Evolutionary conservation across 2,797 vertebrate genomes (phyloP), one percentile per base, ranked within the genome.

Genomic region (Thunnus albacares): DNA sequence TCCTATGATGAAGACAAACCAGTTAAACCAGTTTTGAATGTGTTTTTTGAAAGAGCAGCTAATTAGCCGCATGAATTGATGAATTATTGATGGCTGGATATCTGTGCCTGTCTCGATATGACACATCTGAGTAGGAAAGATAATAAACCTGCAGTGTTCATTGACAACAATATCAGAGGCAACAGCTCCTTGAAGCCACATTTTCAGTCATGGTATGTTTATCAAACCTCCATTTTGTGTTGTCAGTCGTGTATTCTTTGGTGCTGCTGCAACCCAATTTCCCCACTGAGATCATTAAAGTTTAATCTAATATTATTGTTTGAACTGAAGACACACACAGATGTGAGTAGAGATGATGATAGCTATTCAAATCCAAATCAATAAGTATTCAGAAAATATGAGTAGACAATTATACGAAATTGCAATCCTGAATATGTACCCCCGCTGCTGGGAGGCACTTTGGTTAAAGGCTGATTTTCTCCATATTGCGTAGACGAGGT

Each of bases 1-100:
- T 3, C 18, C 47, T 6, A 3, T 6, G 43, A 33, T 47, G 10
- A 49, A 80, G 62, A 84, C 62, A 43, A 28, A 70, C 26, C 41
- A 56, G 22, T 76, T 65, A 57, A 8, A 38, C 41, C 41, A 14
- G 41, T 20, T 61, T 49, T 38, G 5, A 61, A 41, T 28, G 6
- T 67, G 53, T 60, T 75, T 81, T 56, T 26, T 61, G 17, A 73
- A 56, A 22, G 55, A 59, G 30, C 10, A 45, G 41, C 79, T 81
- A 82, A 88, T 92, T 71, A 72, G 43, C 72, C 64, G 82, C 63
- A 77, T 51, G 17, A 82, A 59, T 45, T 26, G 38, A 81, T 83
- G 61, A 83, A 83, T 90, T 76, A 89, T 77, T 78, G 81, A 85
- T 75, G 74, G 24, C 18, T 35, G 4, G 26, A 55, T 47, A 57